phyloP scores from a whole-genome alignment of 2,113 vertebrate genomes.

The Podilymbus podiceps region DNA sequence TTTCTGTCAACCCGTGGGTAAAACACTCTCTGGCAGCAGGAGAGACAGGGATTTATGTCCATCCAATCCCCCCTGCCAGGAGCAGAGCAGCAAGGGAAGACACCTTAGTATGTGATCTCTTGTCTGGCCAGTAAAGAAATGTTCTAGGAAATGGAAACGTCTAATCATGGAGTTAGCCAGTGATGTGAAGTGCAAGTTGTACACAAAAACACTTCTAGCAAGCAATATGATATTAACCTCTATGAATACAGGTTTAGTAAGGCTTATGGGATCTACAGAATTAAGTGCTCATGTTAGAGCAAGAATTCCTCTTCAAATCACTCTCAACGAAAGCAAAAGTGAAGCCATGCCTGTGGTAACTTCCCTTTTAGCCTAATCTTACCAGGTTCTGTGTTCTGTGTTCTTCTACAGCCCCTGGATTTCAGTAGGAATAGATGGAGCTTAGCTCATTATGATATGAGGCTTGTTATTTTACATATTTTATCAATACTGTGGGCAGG shows the following conservation, averaged over 20 bases:
- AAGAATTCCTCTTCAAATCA: background rate
- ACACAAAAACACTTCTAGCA: background rate
- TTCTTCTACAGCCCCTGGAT: background rate
- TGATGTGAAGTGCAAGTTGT: background rate
- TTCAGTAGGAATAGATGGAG: background rate
- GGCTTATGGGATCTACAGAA: background rate
- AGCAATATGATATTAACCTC: background rate
- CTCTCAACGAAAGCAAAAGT: background rate
- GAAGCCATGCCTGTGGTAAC: background rate
- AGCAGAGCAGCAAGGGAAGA: background rate
- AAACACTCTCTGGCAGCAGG: background rate
- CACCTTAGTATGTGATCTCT: background rate
- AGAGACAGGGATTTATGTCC: background rate
- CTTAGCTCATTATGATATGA: background rate
- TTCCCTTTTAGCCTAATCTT: background rate
- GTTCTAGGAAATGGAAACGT: background rate
- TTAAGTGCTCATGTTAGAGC: rapidly evolving
- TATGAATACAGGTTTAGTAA: background rate
- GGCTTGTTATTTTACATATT: background rate
- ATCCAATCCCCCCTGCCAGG: background rate
- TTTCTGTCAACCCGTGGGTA: background rate
- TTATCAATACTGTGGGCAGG: background rate
- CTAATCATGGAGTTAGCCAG: background rate
- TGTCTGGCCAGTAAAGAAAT: background rate
- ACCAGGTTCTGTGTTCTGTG: rapidly evolving